A percentile compares a stretch with the other conserved stretches of the same genome.
These are phyloP conservation scores for Caenorhabditis briggsae DNA, from an alignment of 1,140 invertebrate species.

Conservation along the genomic window DNA sequence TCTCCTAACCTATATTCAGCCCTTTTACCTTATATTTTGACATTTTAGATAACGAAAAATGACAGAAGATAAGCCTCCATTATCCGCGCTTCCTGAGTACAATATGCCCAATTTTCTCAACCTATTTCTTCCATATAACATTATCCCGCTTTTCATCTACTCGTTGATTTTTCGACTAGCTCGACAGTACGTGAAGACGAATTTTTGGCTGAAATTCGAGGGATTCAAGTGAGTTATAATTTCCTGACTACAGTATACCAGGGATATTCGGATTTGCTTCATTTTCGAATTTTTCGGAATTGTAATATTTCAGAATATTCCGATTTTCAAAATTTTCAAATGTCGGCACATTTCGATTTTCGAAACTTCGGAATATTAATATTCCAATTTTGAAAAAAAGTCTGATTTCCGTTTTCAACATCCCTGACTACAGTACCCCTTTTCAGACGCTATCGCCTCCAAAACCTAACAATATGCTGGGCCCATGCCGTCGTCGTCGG, in stretches of 20 bases:
- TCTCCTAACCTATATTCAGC: too few relatives aligned
- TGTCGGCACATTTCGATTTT: too few relatives aligned
- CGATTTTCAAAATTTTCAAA: too few relatives aligned
- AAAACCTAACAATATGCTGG: slow-evolving; percentile 70
- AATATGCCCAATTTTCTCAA: background rate
- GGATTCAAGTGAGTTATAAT: slow-evolving; percentile 12
- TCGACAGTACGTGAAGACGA: slow-evolving; percentile 14
- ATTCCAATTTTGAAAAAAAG: too few relatives aligned
- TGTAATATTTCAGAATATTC: too few relatives aligned
- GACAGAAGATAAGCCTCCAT: slow-evolving; percentile 18
- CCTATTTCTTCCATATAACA: background rate
- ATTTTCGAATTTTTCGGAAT: too few relatives aligned
- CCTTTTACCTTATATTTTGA: too few relatives aligned
- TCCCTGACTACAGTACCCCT: too few relatives aligned
- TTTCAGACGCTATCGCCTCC: slow-evolving; percentile 71
- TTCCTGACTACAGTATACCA: too few relatives aligned
- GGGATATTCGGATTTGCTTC: too few relatives aligned
- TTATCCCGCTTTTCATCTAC: background rate
- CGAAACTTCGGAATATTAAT: too few relatives aligned
- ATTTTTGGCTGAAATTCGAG: slow-evolving; percentile 43
- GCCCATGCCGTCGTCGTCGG: slow-evolving; percentile 69
- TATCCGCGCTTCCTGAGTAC: background rate
- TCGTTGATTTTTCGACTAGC: slow-evolving; percentile 29
- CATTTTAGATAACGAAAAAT: slow-evolving; percentile 23
- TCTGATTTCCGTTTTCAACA: too few relatives aligned